phyloP scores from a whole-genome alignment of 2,888 invertebrate species.

The Ormyrus thymus region DNA sequence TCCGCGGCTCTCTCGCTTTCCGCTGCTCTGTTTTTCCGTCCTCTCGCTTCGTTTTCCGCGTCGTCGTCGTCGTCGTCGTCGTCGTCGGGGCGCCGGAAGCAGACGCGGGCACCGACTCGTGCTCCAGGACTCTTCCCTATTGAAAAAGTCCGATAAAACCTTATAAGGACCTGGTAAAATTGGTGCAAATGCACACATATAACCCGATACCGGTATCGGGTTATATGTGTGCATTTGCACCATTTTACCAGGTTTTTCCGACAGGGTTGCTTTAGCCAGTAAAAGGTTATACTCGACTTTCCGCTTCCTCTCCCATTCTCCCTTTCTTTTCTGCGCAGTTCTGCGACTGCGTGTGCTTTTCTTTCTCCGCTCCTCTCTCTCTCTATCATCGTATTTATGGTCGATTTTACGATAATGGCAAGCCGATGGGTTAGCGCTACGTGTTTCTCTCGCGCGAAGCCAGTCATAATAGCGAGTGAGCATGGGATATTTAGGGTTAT shows the following conservation, averaged over 20 bases:
- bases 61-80: neutral
- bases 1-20: neutral
- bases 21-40: neutral
- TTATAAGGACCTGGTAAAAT: too few relatives aligned
- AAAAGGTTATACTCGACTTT: constrained; percentile 47
- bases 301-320: neutral
- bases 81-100: neutral
- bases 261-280: constrained; percentile 22
- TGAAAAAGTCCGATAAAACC: too few relatives aligned
- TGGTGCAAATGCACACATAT: too few relatives aligned
- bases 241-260: too few relatives aligned
- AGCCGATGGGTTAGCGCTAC: neutral
- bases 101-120: neutral
- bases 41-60: neutral
- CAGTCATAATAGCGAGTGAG: constrained; percentile 9
- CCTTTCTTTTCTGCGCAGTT: neutral
- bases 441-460: neutral
- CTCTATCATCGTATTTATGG: constrained; percentile 24
- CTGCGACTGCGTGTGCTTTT: neutral
- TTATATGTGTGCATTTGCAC: too few relatives aligned
- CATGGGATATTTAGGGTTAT: neutral
- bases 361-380: constrained; percentile 15
- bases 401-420: constrained; percentile 37
- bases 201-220: too few relatives aligned
- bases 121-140: too few relatives aligned